phyloP scores from a whole-genome alignment of 2,113 vertebrate genomes.

The Stegostoma tigrinum region DNA sequence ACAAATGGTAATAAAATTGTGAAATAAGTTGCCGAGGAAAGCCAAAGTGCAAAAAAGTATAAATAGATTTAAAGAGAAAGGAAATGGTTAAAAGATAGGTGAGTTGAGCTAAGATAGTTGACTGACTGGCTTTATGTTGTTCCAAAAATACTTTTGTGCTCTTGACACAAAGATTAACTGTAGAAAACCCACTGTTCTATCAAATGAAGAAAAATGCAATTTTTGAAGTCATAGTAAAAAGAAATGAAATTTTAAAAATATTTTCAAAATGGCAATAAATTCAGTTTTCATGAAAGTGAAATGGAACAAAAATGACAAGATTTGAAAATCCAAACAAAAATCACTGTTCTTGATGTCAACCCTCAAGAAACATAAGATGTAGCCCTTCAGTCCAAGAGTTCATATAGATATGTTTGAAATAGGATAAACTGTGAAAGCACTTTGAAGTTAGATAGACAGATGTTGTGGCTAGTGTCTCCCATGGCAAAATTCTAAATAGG shows the following conservation, averaged over 20 bases:
- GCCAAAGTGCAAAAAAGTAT: not conserved
- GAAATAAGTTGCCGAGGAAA: not conserved
- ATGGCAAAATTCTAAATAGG: slow-evolving; percentile 64
- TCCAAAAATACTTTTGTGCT: not conserved
- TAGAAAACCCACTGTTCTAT: not conserved
- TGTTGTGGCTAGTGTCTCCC: slow-evolving; percentile 64
- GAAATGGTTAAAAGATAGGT: not conserved
- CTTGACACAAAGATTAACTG: not conserved
- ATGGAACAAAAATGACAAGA: not conserved
- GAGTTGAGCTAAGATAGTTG: not conserved
- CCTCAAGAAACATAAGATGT: not conserved
- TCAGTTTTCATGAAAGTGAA: not conserved
- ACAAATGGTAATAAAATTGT: not conserved
- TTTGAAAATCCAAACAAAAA: slow-evolving; percentile 5
- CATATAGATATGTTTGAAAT: slow-evolving; percentile 36
- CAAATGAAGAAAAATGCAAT: not conserved
- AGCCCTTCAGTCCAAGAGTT: slow-evolving; percentile 7
- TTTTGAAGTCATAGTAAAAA: not conserved
- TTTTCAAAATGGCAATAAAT: not conserved
- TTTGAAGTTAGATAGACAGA: slow-evolving; percentile 66
- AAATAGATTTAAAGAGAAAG: not conserved
- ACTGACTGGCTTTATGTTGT: not conserved
- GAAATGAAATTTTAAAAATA: not conserved
- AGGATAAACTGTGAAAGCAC: slow-evolving; percentile 40
- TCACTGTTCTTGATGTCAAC: not conserved